Evolutionary conservation across 64 coral and sea anemone genomes (phyloP).

Genomic region (Montipora efflorescens): DNA sequence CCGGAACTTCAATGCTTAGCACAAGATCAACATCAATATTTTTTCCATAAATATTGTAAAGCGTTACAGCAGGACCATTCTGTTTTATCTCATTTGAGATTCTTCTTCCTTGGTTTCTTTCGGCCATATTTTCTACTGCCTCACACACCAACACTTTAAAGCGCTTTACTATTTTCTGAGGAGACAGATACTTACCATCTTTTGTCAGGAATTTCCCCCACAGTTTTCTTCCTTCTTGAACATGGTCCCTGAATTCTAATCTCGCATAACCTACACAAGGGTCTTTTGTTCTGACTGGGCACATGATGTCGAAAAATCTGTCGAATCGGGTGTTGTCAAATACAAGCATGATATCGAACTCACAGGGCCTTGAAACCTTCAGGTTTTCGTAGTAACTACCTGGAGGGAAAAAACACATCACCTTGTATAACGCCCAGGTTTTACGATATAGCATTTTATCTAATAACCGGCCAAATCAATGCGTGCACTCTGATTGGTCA

Average conservation of each 20-base stretch:
- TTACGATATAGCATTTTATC: no score
- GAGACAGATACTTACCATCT: constrained; percentile 63
- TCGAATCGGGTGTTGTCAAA: background rate
- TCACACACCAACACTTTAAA: constrained; percentile 14
- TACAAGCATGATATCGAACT: constrained; percentile 14
- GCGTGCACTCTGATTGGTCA: no score
- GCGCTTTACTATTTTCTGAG: constrained; percentile 20
- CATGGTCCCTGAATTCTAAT: background rate
- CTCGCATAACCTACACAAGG: background rate
- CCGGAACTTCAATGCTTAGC: constrained; percentile 32
- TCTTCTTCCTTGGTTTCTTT: background rate
- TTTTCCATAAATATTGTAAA: constrained; percentile 36
- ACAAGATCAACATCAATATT: constrained; percentile 57
- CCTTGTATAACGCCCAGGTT: no score
- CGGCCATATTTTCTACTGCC: background rate
- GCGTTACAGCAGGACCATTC: constrained; percentile 62
- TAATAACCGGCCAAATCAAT: no score
- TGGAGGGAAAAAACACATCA: background rate
- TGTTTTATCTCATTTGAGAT: background rate
- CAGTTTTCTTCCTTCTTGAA: background rate
- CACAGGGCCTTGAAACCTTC: background rate
- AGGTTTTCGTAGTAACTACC: constrained; percentile 21
- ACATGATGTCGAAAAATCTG: background rate
- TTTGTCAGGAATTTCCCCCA: constrained; percentile 19
- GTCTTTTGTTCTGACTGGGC: background rate